Evolutionary conservation across 2,888 invertebrate genomes (phyloP).

Genomic region (Torymus tubicola): DNA sequence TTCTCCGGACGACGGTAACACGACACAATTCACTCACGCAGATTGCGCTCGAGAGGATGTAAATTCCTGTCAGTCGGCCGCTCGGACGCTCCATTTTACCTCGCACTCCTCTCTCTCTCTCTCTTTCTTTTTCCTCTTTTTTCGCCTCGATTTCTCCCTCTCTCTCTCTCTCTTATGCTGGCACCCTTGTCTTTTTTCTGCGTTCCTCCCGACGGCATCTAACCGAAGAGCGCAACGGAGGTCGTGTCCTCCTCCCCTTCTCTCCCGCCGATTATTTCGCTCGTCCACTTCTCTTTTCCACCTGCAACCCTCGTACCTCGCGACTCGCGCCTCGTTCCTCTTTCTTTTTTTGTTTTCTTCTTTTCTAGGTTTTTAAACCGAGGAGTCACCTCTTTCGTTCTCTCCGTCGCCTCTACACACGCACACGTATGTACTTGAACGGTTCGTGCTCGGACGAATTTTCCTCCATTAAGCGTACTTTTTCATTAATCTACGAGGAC

Average conservation of each 20-base stretch:
- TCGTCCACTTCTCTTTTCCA: constrained; percentile 54
- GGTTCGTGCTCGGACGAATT: neutral
- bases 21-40: constrained; percentile 76
- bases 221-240: constrained; percentile 41
- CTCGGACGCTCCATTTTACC: constrained; percentile 72
- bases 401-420: neutral
- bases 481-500: neutral
- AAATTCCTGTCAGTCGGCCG: constrained; percentile 74
- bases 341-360: constrained; percentile 1
- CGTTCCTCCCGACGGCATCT: constrained; percentile 34
- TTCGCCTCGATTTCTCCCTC: neutral
- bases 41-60: constrained; percentile 74
- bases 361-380: constrained; percentile 34
- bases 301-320: constrained; percentile 17
- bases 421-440: neutral
- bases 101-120: constrained; percentile 2
- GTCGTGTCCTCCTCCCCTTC: constrained; percentile 35
- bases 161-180: neutral
- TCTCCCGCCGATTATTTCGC: constrained; percentile 53
- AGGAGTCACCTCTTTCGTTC: constrained; percentile 26
- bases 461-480: constrained; percentile 13
- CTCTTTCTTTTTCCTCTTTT: neutral
- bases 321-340: neutral
- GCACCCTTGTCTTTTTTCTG: neutral
- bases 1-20: constrained; percentile 75